Conservation (phyloP, 2,797 vertebrate species). For the Parambassis ranga region DNA sequence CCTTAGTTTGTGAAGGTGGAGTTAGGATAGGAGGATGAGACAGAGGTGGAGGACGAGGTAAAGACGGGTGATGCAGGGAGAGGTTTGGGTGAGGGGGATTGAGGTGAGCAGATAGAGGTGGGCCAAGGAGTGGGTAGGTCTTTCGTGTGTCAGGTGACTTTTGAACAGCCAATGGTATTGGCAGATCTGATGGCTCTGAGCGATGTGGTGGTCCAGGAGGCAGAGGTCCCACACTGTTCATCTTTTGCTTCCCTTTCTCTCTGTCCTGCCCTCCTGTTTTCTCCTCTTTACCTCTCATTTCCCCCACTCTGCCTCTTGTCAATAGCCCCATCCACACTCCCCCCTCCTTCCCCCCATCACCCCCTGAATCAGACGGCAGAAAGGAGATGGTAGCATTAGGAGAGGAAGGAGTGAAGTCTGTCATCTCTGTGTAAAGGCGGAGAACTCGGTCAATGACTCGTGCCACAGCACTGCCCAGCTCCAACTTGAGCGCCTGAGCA, state of each 20-base stretch:
- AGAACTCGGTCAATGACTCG: constrained; percentile 84
- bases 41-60: constrained; percentile 71
- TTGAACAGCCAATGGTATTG: constrained; percentile 37
- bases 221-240: constrained; percentile 14
- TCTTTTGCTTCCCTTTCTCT: constrained; percentile 50
- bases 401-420: constrained; percentile 43
- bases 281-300: constrained; percentile 37
- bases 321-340: constrained; percentile 62
- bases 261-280: constrained; percentile 23
- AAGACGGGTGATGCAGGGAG: constrained; percentile 65
- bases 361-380: constrained; percentile 26
- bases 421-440: constrained; percentile 75
- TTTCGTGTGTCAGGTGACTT: constrained; percentile 64
- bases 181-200: constrained; percentile 27
- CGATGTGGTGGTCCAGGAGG: constrained; percentile 25
- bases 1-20: constrained; percentile 69
- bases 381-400: constrained; percentile 56
- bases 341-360: constrained; percentile 26
- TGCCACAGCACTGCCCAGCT: constrained; percentile 80
- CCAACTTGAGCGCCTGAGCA: constrained; percentile 80
- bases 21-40: constrained; percentile 69
- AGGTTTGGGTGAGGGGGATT: constrained; percentile 62
- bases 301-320: constrained; percentile 42
- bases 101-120: constrained; percentile 52
- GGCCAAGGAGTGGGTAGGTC: constrained; percentile 55